Percentiles rank a stretch among this genome's conserved stretches.
Evolutionary conservation across 1,140 invertebrate species (phyloP).

Genomic region (Listronotus oregonensis): DNA sequence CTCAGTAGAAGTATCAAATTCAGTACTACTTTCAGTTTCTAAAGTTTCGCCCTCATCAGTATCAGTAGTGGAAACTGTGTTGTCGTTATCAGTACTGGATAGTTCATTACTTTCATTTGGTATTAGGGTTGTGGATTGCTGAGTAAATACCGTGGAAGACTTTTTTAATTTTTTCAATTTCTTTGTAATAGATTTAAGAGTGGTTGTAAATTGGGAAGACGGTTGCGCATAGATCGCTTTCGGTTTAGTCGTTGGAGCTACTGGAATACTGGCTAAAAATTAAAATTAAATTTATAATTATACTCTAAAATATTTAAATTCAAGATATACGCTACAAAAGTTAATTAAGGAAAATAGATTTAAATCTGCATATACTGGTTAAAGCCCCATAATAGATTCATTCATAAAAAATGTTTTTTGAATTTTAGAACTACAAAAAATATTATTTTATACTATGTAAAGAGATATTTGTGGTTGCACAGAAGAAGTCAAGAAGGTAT

Average conservation of each 20-base stretch:
- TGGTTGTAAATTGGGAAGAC: constrained; percentile 1
- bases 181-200: constrained; percentile 8
- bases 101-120: neutral
- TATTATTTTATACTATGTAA: too few relatives aligned
- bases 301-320: too few relatives aligned
- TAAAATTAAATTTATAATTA: too few relatives aligned
- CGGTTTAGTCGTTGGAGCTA: constrained; percentile 18
- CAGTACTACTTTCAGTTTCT: constrained; percentile 17
- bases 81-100: constrained; percentile 4
- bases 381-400: too few relatives aligned
- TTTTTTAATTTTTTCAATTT: constrained; percentile 10
- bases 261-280: constrained; percentile 24
- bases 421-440: too few relatives aligned
- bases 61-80: neutral
- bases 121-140: neutral
- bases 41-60: constrained; percentile 5
- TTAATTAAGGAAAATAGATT: too few relatives aligned
- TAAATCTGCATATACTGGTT: too few relatives aligned
- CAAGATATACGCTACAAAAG: too few relatives aligned
- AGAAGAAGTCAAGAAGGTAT: too few relatives aligned
- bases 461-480: too few relatives aligned
- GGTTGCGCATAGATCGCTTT: neutral
- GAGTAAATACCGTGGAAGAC: neutral
- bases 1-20: constrained; percentile 17
- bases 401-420: too few relatives aligned